phyloP scores from a whole-genome alignment of 2,113 vertebrate genomes.

The Uropsilus gracilis region DNA sequence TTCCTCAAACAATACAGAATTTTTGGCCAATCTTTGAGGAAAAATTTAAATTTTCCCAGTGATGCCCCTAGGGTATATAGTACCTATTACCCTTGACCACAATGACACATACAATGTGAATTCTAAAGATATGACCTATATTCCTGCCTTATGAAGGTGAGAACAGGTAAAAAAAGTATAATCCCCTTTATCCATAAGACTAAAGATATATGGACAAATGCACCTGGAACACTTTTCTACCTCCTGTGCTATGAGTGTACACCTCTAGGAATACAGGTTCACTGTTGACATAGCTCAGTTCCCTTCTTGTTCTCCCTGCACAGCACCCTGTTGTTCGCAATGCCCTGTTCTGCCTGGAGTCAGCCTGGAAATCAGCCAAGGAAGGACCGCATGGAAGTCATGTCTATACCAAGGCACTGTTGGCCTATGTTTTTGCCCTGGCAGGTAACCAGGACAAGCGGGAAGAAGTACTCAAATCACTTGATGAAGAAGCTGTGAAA shows the following conservation, averaged over 20 bases:
- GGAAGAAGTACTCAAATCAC: slow-evolving; percentile 65
- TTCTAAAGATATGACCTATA: not conserved
- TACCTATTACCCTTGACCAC: too few relatives aligned
- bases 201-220: not conserved
- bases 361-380: slow-evolving; percentile 62
- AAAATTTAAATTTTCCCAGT: not conserved
- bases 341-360: slow-evolving; percentile 80
- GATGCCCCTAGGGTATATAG: not conserved
- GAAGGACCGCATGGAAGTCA: slow-evolving; percentile 4
- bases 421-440: slow-evolving; percentile 81
- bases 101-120: not conserved
- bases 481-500: slow-evolving; percentile 72
- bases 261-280: not conserved
- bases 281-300: not conserved
- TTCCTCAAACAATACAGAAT: not conserved
- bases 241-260: not conserved
- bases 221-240: not conserved
- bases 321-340: slow-evolving; percentile 80
- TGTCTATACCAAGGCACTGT: slow-evolving; percentile 82
- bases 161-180: not conserved
- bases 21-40: not conserved
- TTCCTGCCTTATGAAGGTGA: not conserved
- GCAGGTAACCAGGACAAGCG: slow-evolving; percentile 76
- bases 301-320: not conserved
- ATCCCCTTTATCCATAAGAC: not conserved